Conservation (phyloP, 2,888 invertebrate species). For the Scaptomyza reducta region DNA sequence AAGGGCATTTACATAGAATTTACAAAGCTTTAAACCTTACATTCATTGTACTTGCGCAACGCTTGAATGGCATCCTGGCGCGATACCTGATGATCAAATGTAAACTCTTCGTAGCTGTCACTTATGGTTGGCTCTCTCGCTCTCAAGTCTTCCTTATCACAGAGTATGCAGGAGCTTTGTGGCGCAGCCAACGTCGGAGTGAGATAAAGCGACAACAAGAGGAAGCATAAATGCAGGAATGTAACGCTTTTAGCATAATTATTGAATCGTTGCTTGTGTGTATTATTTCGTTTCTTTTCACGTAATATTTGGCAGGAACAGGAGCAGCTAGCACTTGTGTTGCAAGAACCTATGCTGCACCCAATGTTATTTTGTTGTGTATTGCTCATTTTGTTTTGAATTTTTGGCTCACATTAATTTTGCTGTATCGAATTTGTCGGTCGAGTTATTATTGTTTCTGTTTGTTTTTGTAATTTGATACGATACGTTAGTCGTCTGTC, state of each 20-base stretch:
- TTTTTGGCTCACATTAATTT: conserved; percentile 50
- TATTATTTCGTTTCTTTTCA: not conserved
- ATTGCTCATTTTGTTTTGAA: conserved; percentile 28
- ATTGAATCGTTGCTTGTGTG: not conserved
- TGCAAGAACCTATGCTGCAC: conserved; percentile 4
- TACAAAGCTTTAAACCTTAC: conserved; percentile 56
- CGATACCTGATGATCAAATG: conserved; percentile 83
- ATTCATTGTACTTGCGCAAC: conserved; percentile 76
- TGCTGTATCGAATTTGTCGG: conserved; percentile 6
- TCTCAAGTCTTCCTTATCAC: conserved; percentile 76
- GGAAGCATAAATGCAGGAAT: conserved; percentile 34
- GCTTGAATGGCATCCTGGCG: conserved; percentile 81
- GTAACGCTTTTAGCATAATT: conserved; percentile 12
- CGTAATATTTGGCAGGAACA: conserved; percentile 37
- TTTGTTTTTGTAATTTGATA: conserved; percentile 57
- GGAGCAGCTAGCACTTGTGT: conserved; percentile 17
- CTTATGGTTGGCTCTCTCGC: conserved; percentile 55
- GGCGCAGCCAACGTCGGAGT: conserved; percentile 62
- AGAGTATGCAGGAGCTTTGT: conserved; percentile 77
- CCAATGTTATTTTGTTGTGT: conserved; percentile 13
- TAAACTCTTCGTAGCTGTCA: conserved; percentile 79
- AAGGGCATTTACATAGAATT: too few relatives aligned
- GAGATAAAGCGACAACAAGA: conserved; percentile 34
- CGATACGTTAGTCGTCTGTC: conserved; percentile 49
- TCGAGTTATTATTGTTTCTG: conserved; percentile 7